Evolutionary conservation across 2,888 invertebrate species (phyloP).

Genomic region (Agapostemon virescens): DNA sequence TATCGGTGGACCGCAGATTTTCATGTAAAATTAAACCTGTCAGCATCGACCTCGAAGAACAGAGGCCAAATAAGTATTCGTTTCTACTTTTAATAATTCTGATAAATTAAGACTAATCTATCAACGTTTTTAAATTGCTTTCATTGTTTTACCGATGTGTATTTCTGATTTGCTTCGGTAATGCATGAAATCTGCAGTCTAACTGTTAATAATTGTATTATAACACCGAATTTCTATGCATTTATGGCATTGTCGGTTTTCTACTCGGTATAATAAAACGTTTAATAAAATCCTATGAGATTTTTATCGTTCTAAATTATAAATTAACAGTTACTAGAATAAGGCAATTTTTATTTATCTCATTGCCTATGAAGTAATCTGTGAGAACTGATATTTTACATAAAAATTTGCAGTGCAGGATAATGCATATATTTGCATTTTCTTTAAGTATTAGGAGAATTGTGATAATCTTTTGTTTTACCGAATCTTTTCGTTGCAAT

Average conservation of each 20-base stretch:
- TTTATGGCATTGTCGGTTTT: not conserved
- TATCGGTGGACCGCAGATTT: not conserved
- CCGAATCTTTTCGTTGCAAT: not conserved
- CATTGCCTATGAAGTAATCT: too few relatives aligned
- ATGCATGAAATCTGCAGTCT: too few relatives aligned
- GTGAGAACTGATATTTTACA: too few relatives aligned
- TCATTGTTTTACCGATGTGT: not conserved
- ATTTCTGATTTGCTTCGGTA: not conserved
- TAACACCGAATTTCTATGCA: not conserved
- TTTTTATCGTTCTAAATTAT: too few relatives aligned
- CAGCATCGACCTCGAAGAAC: too few relatives aligned
- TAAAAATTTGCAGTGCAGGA: too few relatives aligned
- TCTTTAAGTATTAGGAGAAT: not conserved
- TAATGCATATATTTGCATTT: not conserved
- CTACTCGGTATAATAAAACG: not conserved
- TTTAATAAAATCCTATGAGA: too few relatives aligned
- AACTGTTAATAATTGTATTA: too few relatives aligned
- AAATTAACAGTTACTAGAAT: too few relatives aligned
- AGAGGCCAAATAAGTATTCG: not conserved
- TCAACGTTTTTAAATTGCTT: not conserved
- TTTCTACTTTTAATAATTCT: not conserved
- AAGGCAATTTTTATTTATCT: too few relatives aligned
- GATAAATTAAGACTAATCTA: not conserved
- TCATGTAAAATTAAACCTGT: not conserved
- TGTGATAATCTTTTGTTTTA: not conserved